Percentiles rank a stretch among this genome's conserved stretches.
Evolutionary conservation across 2,113 vertebrate genomes (phyloP).

Genomic region (Callorhinus ursinus): DNA sequence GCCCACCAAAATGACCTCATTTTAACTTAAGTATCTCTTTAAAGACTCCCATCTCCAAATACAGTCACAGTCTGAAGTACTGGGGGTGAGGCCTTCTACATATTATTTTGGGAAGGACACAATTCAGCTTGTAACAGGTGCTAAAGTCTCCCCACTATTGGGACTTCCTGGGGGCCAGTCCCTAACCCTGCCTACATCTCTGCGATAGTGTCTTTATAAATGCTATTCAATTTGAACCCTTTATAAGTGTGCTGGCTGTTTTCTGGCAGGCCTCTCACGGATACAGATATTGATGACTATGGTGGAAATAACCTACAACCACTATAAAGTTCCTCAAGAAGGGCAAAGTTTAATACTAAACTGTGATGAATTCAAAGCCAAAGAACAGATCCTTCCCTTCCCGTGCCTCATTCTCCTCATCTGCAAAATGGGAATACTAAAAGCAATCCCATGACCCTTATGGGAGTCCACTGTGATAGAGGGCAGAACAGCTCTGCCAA

Average conservation of each 20-base stretch:
- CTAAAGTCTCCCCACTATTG: background rate
- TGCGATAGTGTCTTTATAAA: background rate
- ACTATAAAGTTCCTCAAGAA: background rate
- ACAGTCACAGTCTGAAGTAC: background rate
- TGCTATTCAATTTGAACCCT: background rate
- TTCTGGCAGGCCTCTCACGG: background rate
- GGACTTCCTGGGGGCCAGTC: background rate
- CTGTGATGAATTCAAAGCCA: conserved; percentile 19
- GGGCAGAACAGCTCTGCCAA: background rate
- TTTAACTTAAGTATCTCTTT: background rate
- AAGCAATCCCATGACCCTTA: background rate
- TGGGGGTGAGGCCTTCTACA: background rate
- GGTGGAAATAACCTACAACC: background rate
- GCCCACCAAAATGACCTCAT: background rate
- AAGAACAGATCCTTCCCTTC: background rate
- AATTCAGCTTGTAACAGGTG: background rate
- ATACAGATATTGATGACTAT: background rate
- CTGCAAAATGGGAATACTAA: background rate
- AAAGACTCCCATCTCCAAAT: background rate
- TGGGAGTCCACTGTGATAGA: background rate
- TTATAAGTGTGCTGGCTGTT: background rate
- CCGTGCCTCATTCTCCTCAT: background rate
- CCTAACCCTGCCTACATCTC: background rate
- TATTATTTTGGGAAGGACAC: background rate
- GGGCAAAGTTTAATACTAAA: background rate